Evolutionary conservation across 2,888 invertebrate genomes (phyloP).

Genomic region (Drosophila kanekoi): DNA sequence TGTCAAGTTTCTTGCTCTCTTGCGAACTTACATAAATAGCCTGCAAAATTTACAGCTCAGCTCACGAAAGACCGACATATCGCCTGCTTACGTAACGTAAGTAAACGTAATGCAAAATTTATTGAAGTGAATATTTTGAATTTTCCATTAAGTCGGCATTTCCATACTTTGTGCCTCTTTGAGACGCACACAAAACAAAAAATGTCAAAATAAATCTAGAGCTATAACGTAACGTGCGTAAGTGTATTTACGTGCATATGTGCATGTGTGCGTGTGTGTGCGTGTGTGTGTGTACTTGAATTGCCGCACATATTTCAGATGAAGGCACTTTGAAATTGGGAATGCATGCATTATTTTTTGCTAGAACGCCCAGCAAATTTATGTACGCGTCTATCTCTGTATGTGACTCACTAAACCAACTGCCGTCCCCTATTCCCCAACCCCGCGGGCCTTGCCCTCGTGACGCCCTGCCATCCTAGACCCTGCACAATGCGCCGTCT

Average conservation of each 20-base stretch:
- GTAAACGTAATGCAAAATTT: slow-evolving; percentile 22
- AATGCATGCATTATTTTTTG: slow-evolving; percentile 67
- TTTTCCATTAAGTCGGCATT: slow-evolving; percentile 42
- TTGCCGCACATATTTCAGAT: slow-evolving; percentile 71
- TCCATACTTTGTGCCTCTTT: slow-evolving; percentile 32
- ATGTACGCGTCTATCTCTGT: slow-evolving; percentile 44
- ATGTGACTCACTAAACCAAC: slow-evolving; percentile 44
- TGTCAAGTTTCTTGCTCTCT: not conserved
- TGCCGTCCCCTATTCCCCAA: not conserved
- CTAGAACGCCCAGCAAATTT: slow-evolving; percentile 63
- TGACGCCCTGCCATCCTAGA: not conserved
- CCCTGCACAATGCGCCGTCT: not conserved
- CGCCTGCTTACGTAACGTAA: slow-evolving; percentile 30
- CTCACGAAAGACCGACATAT: not conserved
- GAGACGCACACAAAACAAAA: slow-evolving; percentile 20
- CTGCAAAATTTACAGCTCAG: too few relatives aligned
- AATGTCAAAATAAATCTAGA: slow-evolving; percentile 34
- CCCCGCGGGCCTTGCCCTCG: too few relatives aligned
- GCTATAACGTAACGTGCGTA: slow-evolving; percentile 49
- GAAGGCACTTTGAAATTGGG: slow-evolving; percentile 69
- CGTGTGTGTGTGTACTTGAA: slow-evolving; percentile 34
- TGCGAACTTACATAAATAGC: not conserved
- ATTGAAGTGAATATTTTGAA: slow-evolving; percentile 24
- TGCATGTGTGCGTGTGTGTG: slow-evolving; percentile 4
- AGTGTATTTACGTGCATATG: slow-evolving; percentile 21